Evolutionary conservation across 2,113 vertebrate genomes (phyloP).

Genomic region (Falco punctatus): DNA sequence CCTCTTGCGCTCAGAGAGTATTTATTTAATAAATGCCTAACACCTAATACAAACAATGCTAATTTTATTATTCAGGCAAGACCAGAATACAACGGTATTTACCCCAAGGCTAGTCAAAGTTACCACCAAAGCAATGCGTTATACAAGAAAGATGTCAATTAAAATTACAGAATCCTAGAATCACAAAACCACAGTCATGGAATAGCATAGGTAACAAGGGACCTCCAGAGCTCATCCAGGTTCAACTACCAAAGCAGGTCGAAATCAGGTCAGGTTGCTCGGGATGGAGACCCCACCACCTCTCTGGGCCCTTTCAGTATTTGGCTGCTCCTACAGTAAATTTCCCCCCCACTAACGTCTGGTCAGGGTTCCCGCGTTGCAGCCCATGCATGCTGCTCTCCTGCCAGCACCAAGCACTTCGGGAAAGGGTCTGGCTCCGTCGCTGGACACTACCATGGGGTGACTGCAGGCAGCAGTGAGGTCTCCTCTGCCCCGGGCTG

Average conservation of each 20-base stretch:
- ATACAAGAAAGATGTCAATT: not conserved
- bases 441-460: no score
- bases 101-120: not conserved
- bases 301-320: no score
- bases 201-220: not conserved
- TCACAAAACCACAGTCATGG: not conserved
- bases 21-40: not conserved
- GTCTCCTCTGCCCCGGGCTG: not conserved
- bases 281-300: not conserved
- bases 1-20: not conserved
- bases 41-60: not conserved
- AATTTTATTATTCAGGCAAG: no score
- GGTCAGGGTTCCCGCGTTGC: rapidly evolving
- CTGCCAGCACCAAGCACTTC: not conserved
- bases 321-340: no score
- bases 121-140: not conserved
- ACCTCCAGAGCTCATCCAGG: not conserved
- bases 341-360: no score
- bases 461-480: not conserved
- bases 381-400: not conserved
- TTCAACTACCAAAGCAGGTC: not conserved
- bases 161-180: no score
- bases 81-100: not conserved
- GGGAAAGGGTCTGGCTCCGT: not conserved
- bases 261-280: not conserved